Percentiles rank a stretch among this genome's conserved stretches.
phyloP scores from a whole-genome alignment of 2,113 vertebrate genomes.

The Indri indri region DNA sequence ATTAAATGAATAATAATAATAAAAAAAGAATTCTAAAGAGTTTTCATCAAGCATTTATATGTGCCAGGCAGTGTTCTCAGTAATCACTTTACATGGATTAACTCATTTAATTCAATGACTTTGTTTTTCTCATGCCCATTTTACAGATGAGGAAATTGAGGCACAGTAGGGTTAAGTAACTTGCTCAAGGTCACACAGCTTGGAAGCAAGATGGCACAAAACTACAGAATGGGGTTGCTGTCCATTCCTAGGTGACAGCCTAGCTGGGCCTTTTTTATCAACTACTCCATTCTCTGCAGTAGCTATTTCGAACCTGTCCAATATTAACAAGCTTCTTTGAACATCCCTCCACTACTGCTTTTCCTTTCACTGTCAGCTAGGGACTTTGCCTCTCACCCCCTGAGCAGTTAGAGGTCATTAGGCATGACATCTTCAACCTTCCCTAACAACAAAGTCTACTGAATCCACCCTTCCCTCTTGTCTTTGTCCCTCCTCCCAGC shows the following conservation, averaged over 20 bases:
- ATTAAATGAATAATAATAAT: too few species aligned
- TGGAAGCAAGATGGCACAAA: neutral
- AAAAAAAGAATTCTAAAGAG: neutral
- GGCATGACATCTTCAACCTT: neutral
- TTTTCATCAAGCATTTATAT: neutral
- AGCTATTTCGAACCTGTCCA: slow-evolving; percentile 5
- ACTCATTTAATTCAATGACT: neutral
- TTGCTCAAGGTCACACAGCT: neutral
- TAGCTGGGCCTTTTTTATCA: neutral
- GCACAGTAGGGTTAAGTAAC: neutral
- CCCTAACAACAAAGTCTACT: neutral
- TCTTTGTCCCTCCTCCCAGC: neutral
- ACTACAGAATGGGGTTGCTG: neutral
- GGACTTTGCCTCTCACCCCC: neutral
- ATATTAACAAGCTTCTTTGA: slow-evolving; percentile 5
- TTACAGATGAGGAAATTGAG: neutral
- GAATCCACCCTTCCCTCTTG: neutral
- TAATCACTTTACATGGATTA: neutral
- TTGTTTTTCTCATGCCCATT: neutral
- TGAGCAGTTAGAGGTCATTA: neutral
- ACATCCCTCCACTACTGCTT: neutral
- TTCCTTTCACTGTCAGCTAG: neutral
- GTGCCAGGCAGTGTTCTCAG: neutral
- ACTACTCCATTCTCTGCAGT: neutral
- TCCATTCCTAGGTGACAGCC: neutral